phyloP scores from a whole-genome alignment of 2,113 vertebrate species.

The Pitta sordida region DNA sequence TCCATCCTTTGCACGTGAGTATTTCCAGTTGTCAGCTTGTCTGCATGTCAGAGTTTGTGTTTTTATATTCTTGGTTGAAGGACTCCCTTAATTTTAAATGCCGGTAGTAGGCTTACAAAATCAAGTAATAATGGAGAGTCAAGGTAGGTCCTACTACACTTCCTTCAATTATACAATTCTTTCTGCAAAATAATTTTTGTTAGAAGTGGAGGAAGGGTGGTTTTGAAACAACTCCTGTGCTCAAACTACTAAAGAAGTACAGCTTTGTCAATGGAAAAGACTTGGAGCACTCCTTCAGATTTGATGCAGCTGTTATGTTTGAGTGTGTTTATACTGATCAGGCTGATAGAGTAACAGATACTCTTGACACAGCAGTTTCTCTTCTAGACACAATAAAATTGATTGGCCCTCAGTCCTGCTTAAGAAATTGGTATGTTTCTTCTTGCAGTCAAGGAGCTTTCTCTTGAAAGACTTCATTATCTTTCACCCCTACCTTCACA shows the following conservation, averaged over 20 bases:
- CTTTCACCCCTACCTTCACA: neutral
- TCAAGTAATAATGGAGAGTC: neutral
- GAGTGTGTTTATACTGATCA: neutral
- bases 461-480: neutral
- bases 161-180: neutral
- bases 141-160: neutral
- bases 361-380: neutral
- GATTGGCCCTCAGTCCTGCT: neutral
- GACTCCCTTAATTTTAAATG: neutral
- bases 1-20: constrained; percentile 99
- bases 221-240: neutral
- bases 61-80: neutral
- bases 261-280: neutral
- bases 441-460: neutral
- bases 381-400: neutral
- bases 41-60: neutral
- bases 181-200: neutral
- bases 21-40: neutral
- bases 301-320: neutral
- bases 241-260: neutral
- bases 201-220: neutral
- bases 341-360: neutral
- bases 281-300: neutral
- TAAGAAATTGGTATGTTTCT: neutral
- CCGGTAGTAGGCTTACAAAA: neutral